Evolutionary conservation across 1,140 invertebrate genomes (phyloP).

Genomic region (Leptonema lineaticorne): DNA sequence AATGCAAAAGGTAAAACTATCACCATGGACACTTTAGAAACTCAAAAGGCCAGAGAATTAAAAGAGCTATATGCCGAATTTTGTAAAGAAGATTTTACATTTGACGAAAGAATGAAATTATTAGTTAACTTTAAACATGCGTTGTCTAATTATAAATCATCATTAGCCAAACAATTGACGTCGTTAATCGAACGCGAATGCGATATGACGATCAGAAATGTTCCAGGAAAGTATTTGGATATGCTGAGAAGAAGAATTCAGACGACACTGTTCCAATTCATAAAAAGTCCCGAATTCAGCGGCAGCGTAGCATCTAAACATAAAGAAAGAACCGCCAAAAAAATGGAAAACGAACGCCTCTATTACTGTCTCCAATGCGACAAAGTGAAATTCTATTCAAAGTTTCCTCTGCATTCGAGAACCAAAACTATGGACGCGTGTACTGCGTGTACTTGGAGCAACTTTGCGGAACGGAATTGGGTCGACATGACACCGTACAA

Average conservation of each 20-base stretch:
- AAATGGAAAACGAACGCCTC: slow-evolving; percentile 55
- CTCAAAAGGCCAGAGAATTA: slow-evolving; percentile 63
- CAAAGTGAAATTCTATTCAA: slow-evolving; percentile 55
- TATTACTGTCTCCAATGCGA: slow-evolving; percentile 58
- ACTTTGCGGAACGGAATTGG: slow-evolving; percentile 54
- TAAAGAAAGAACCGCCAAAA: slow-evolving; percentile 51
- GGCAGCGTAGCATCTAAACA: slow-evolving; percentile 55
- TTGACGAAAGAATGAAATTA: slow-evolving; percentile 59
- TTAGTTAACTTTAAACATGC: slow-evolving; percentile 59
- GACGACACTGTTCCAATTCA: slow-evolving; percentile 55
- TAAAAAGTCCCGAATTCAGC: slow-evolving; percentile 58
- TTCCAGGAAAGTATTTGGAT: slow-evolving; percentile 54
- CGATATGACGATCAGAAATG: slow-evolving; percentile 56
- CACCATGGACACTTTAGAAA: slow-evolving; percentile 66
- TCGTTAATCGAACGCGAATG: slow-evolving; percentile 63
- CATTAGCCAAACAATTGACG: slow-evolving; percentile 57
- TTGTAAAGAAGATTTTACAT: slow-evolving; percentile 50
- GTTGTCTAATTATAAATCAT: slow-evolving; percentile 57
- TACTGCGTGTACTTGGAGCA: slow-evolving; percentile 57
- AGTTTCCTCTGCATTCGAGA: slow-evolving; percentile 52
- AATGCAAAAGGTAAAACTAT: slow-evolving; percentile 59
- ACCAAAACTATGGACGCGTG: slow-evolving; percentile 55
- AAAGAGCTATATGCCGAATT: slow-evolving; percentile 61
- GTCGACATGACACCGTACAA: slow-evolving; percentile 62
- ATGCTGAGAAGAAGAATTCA: slow-evolving; percentile 61